phyloP scores from a whole-genome alignment of 2,797 vertebrate genomes.

The Sebastes trivittatus region DNA sequence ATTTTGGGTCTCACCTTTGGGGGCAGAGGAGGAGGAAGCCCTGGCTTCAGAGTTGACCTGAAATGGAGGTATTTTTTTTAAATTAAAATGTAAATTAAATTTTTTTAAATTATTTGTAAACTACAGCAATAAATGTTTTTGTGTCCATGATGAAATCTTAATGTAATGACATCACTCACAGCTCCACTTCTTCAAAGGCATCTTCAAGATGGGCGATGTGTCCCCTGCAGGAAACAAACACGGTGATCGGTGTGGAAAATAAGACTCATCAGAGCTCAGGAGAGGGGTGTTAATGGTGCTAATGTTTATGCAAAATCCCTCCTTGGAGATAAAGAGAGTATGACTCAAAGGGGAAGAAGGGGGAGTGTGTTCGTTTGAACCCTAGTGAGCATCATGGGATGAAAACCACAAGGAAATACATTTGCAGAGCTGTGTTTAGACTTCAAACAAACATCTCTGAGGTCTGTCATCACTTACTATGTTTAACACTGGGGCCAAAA shows the following conservation, averaged over 20 bases:
- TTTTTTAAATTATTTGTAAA: background rate
- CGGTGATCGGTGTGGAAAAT: slow-evolving; percentile 19
- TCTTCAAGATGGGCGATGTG: slow-evolving; percentile 82
- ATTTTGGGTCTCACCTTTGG: slow-evolving; percentile 87
- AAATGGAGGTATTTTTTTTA: slow-evolving; percentile 37
- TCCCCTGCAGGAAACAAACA: slow-evolving; percentile 70
- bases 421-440: background rate
- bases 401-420: background rate
- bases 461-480: background rate
- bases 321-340: slow-evolving; percentile 6
- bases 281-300: background rate
- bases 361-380: background rate
- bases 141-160: background rate
- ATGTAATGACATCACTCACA: slow-evolving; percentile 71
- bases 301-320: slow-evolving; percentile 30
- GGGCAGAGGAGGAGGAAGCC: slow-evolving; percentile 91
- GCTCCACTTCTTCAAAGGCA: slow-evolving; percentile 79
- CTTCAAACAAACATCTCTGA: background rate
- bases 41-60: slow-evolving; percentile 91
- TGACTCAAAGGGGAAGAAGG: background rate
- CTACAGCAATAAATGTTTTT: background rate
- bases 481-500: no score
- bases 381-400: background rate
- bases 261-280: background rate
- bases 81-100: background rate